Percentiles rank a stretch among this genome's conserved stretches.
These are phyloP conservation scores for Girardia tigrina DNA, from an alignment of 2,888 invertebrate genomes.

Conservation along the genomic window DNA sequence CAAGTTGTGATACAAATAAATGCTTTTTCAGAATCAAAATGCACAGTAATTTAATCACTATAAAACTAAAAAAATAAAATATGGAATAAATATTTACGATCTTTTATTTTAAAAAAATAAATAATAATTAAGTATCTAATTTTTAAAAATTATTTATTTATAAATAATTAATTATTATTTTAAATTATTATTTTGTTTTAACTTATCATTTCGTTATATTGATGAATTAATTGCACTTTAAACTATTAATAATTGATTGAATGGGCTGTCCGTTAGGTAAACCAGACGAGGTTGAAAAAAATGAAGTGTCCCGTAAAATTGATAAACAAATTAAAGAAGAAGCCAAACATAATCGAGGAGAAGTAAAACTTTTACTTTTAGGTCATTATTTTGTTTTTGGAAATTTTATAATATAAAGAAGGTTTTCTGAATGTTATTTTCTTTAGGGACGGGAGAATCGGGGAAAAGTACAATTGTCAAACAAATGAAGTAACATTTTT, in stretches of 20 bases:
- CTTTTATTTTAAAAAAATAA: no score
- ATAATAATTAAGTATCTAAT: no score
- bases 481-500: constrained; percentile 56
- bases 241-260: neutral
- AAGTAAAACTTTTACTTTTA: constrained; percentile 73
- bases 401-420: neutral
- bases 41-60: no score
- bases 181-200: no score
- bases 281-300: neutral
- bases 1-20: no score
- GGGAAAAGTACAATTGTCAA: constrained; percentile 51
- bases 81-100: no score
- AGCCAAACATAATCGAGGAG: constrained; percentile 49
- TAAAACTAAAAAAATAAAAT: no score
- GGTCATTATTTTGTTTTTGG: constrained; percentile 59
- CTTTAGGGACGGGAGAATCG: constrained; percentile 52
- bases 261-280: no score
- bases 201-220: neutral
- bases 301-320: neutral
- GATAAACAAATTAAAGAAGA: neutral
- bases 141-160: no score
- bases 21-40: no score
- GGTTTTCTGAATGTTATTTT: constrained; percentile 29
- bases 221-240: neutral
- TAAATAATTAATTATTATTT: no score